Base-by-base conservation (phyloP, 2,797 vertebrate species). In the Falco rusticolus region DNA sequence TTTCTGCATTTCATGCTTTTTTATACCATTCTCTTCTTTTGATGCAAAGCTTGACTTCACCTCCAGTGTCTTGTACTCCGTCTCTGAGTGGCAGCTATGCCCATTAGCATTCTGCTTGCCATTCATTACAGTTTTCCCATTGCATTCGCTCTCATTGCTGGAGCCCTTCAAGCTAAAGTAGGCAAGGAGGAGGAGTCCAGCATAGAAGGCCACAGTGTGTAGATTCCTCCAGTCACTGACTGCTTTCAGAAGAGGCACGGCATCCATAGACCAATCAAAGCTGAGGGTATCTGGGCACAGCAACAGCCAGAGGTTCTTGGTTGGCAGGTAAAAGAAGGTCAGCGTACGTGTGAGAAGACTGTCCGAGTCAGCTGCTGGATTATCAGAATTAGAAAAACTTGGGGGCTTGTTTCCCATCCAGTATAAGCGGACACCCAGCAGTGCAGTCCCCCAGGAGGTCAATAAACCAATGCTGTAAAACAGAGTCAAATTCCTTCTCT, bases 401-500 rank as follows among this genome's bases (percentile, higher is more conserved):
- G 99, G 99, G 26, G 99, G 99, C 86, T 98, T 99, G 98, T 99
- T 99, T 81, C 99, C 99, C 99, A 99, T 99, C 99, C 99, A 99
- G 98, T 99, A 99, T 43, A 99, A 98, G 61, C 99, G 99, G 91
- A 98, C 96, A 57, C 98, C 98, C 96, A 99, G 96, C 77, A 99
- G 97, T 9, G 98, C 63, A 71, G 98, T 98, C 29, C 99, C 99
- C 98, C 99, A 99, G 86, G 96, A 97, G 29, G 98, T 98, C 98
- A 99, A 96, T 93, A 99, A 95, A 90, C 98, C 98, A 94, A 99
- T 97, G 82, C 99, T 99, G 91, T 99, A 97, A 96, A 99, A 98
- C 91, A 99, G 98, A 89, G 98, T 98, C 89, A 98, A 65, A 96
- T 99, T 99, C 98, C 98, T 99, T 96, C 98, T 98, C 99, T 99